These are phyloP conservation scores for Myotis daubentonii DNA, from an alignment of 2,797 vertebrate species.

Conservation along the genomic window DNA sequence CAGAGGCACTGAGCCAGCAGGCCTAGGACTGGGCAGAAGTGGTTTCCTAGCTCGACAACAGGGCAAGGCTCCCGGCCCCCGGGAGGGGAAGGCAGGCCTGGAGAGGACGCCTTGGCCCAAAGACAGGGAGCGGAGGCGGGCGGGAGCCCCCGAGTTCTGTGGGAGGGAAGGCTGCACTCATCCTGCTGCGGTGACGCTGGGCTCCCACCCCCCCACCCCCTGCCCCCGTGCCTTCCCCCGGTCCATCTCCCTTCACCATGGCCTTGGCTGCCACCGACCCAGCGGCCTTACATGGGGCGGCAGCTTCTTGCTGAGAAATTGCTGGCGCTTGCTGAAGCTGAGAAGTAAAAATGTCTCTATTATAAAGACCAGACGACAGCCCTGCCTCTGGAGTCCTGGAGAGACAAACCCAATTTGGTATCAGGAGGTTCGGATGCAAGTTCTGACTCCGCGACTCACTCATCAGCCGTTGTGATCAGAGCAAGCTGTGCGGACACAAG, in stretches of 20 bases:
- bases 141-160: not conserved
- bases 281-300: not conserved
- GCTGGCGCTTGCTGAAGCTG: not conserved
- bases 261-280: not conserved
- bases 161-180: not conserved
- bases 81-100: not conserved
- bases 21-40: not conserved
- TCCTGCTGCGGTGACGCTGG: not conserved
- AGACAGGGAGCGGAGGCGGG: not conserved
- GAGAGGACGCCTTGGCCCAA: not conserved
- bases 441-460: not conserved
- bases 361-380: not conserved
- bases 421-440: not conserved
- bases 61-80: not conserved
- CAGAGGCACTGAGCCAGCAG: not conserved
- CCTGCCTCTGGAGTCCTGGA: not conserved
- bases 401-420: not conserved
- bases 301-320: not conserved
- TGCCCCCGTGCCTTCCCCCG: too few species aligned
- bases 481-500: too few species aligned
- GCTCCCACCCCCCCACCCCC: not conserved
- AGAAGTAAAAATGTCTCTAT: not conserved
- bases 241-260: not conserved
- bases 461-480: not conserved
- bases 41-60: not conserved